Evolutionary conservation across 2,113 vertebrate species (phyloP).

Genomic region (Arizona elegans): DNA sequence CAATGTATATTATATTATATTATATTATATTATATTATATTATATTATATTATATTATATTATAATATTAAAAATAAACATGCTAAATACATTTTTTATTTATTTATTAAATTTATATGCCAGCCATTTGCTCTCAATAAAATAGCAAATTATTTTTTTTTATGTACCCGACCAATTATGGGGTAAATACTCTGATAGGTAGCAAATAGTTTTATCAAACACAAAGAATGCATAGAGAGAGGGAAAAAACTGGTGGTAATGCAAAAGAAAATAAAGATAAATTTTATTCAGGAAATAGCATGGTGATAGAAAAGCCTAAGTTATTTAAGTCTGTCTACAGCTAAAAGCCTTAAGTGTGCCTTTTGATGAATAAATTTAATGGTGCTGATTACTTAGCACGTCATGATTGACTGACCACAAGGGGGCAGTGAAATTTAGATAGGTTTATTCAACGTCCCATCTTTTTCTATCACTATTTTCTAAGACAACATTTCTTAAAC

Average conservation of each 20-base stretch:
- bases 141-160: not conserved
- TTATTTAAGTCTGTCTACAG: not conserved
- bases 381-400: not conserved
- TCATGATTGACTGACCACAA: not conserved
- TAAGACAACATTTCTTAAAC: not conserved
- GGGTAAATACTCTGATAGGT: not conserved
- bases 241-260: not conserved
- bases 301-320: not conserved
- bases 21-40: not conserved
- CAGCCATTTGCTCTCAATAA: not conserved
- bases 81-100: not conserved
- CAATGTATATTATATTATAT: no score
- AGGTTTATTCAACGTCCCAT: not conserved
- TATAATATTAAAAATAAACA: not conserved
- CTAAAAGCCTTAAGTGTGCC: not conserved
- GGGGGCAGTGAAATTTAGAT: not conserved
- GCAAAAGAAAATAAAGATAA: not conserved
- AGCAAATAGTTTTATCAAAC: not conserved
- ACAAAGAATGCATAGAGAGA: not conserved
- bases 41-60: no score
- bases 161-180: not conserved
- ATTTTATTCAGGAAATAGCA: not conserved
- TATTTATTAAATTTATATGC: not conserved
- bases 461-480: not conserved
- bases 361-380: not conserved